Conservation (phyloP, 2,888 invertebrate genomes). For the Dusona sp. region DNA sequence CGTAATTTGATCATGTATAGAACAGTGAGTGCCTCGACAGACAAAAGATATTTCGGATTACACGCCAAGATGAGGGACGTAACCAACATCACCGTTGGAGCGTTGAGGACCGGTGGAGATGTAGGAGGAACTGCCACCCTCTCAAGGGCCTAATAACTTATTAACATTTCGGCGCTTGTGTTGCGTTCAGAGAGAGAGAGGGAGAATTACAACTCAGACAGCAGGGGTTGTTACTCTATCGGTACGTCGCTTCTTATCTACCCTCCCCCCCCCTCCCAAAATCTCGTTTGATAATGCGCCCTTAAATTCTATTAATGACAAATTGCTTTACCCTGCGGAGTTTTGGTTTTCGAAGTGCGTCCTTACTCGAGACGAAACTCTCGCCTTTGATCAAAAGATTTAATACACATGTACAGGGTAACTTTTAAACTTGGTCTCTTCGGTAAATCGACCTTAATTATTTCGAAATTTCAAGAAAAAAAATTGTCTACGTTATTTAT, state of each 20-base stretch:
- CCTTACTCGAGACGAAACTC: conserved; percentile 21
- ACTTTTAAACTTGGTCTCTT: conserved; percentile 5
- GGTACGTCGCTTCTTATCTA: conserved; percentile 47
- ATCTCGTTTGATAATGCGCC: conserved; percentile 70
- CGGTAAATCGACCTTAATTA: not conserved
- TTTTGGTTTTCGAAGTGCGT: conserved; percentile 52
- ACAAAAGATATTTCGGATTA: conserved; percentile 63
- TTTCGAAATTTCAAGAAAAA: not conserved
- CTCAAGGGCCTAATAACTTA: conserved; percentile 67
- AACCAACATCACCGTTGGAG: conserved; percentile 25
- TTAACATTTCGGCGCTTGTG: conserved; percentile 64
- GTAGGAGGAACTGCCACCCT: conserved; percentile 56
- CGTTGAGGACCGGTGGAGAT: conserved; percentile 57
- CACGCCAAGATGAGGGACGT: conserved; percentile 44
- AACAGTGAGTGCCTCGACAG: conserved; percentile 50
- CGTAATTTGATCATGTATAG: conserved; percentile 4
- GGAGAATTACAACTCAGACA: conserved; percentile 47
- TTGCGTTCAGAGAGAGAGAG: conserved; percentile 32
- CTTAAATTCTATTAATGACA: conserved; percentile 75
- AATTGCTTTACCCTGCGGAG: conserved; percentile 73
- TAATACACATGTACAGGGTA: conserved; percentile 13
- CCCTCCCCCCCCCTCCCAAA: conserved; percentile 39
- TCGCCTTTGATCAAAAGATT: conserved; percentile 26
- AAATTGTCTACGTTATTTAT: not conserved
- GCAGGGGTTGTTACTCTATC: conserved; percentile 38